Evolutionary conservation across 2,113 vertebrate genomes (phyloP), one percentile per base, ranked within the genome.

Genomic region (Chionis minor): DNA sequence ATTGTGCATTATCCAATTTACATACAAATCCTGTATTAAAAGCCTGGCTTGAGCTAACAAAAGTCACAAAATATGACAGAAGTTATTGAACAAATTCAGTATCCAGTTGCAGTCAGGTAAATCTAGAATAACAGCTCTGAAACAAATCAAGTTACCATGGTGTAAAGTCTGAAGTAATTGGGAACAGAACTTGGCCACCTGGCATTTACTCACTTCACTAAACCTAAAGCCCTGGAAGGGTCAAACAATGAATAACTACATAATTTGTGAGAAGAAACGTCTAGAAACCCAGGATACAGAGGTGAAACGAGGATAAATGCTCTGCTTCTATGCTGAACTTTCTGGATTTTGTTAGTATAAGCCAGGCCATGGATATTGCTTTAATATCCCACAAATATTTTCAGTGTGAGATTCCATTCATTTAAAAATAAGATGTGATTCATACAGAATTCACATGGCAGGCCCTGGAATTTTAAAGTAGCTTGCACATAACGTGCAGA

Each of bases 251-350:
- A 96, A 23, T 92, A 94, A 92, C 92, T 72, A 81, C 73, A 23
- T 75, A 86, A 83, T 91, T 80, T 92, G 72, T 72, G 28, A 93
- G 66, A 66, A 73, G 52, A 66, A 70, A 63, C 86, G 27, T 40
- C 84, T 96, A 92, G 77, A 95, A 88, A 81, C 35, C 8, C 32
- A 88, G 42, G 62, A 74, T 40, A 85, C 40, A 55, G 47, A 89
- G 90, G 96, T 97, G 56, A 97, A 92, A 95, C 88, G 86, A 98
- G 95, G 96, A 97, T 87, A 97, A 94, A 94, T 45, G 66, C 70
- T 95, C 86, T 89, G 56, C 77, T 91, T 87, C 82, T 62, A 61
- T 58, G 44, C 27, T 80, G 70, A 83, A 70, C 52, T 93, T 96
- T 84, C 94, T 93, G 63, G 58, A 75, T 75, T 94, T 85, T 77